Conservation (phyloP, 2,797 vertebrate species). For the Basileuterus tristriatus region DNA sequence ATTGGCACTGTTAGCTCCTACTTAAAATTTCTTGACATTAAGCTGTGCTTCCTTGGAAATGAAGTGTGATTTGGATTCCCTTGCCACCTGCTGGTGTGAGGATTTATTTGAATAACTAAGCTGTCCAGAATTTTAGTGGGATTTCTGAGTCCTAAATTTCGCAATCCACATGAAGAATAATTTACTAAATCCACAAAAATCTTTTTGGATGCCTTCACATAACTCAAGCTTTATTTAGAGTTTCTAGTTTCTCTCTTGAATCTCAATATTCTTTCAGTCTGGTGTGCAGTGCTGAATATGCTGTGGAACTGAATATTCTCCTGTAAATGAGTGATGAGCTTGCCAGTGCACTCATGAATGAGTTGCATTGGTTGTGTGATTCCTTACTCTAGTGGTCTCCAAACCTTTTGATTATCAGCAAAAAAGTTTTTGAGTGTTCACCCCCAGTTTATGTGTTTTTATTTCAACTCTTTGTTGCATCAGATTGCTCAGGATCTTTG, state of each 20-base stretch:
- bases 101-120: slow-evolving; percentile 55
- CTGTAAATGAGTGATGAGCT: neutral
- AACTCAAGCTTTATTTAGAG: neutral
- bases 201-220: neutral
- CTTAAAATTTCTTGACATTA: slow-evolving; percentile 37
- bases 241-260: neutral
- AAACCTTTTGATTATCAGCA: neutral
- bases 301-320: neutral
- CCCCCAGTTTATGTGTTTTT: neutral
- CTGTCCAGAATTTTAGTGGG: slow-evolving; percentile 24
- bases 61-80: neutral
- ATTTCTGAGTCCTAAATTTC: slow-evolving; percentile 30
- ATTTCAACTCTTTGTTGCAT: neutral
- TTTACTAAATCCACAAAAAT: slow-evolving; percentile 16
- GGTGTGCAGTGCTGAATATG: neutral
- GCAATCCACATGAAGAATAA: neutral
- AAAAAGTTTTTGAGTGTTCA: neutral
- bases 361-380: neutral
- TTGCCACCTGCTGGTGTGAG: slow-evolving; percentile 27
- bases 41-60: neutral
- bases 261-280: neutral
- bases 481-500: neutral
- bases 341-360: neutral
- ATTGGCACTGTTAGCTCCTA: neutral
- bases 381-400: neutral